Evolutionary conservation across 1,140 invertebrate genomes (phyloP).

Genomic region (Caenorhabditis elegans): WBcel235 BX284606.5:10652001-10652500

Average conservation of each 20-base stretch:
- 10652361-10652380: neutral
- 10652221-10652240: conserved; percentile 26
- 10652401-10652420: neutral
- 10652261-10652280: conserved; percentile 9
- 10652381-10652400: neutral
- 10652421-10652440: conserved; percentile 26
- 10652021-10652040: neutral
- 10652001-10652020: neutral
- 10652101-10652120: neutral
- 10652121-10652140: conserved; percentile 7
- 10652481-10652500: neutral
- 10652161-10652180: neutral
- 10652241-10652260: conserved; percentile 7
- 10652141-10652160: conserved; percentile 12
- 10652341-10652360: neutral
- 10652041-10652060: neutral
- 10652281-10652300: neutral
- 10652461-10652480: neutral
- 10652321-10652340: neutral
- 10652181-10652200: neutral
- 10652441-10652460: neutral
- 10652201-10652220: conserved; percentile 9
- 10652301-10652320: conserved; percentile 14
- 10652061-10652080: neutral
- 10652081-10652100: neutral